Evolutionary conservation across 1,140 invertebrate species (phyloP).

Genomic region (Lysiphlebus fabarum): DNA sequence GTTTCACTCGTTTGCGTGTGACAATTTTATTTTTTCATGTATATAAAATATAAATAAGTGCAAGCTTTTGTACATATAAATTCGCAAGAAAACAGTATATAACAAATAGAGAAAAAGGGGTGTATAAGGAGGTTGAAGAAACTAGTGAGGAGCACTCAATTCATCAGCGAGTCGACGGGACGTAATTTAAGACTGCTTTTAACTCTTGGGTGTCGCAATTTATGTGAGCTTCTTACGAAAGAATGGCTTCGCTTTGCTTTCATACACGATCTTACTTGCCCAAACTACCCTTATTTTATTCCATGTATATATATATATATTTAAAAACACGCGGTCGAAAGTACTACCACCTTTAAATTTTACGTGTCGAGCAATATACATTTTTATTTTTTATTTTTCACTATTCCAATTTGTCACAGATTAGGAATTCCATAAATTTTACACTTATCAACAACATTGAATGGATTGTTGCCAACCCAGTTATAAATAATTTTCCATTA

Average conservation of each 20-base stretch:
- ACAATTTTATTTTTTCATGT: too few species aligned
- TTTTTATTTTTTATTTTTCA: slow-evolving; percentile 26
- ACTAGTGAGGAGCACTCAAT: slow-evolving; percentile 51
- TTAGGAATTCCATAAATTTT: slow-evolving; percentile 48
- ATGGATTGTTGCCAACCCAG: slow-evolving; percentile 22
- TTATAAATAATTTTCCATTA: slow-evolving; percentile 29
- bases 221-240: slow-evolving; percentile 57
- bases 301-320: too few species aligned
- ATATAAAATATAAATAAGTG: too few species aligned
- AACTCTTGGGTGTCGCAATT: slow-evolving; percentile 57
- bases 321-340: neutral
- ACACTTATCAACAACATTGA: neutral
- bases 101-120: slow-evolving; percentile 23
- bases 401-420: slow-evolving; percentile 49
- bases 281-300: neutral
- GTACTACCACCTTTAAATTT: slow-evolving; percentile 17
- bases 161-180: slow-evolving; percentile 55
- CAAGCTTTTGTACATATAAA: too few species aligned
- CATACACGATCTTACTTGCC: slow-evolving; percentile 19
- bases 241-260: slow-evolving; percentile 45
- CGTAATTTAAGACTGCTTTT: slow-evolving; percentile 59
- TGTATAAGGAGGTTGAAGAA: slow-evolving; percentile 6
- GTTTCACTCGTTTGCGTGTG: too few species aligned
- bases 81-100: neutral
- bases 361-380: slow-evolving; percentile 23